Conservation (phyloP, 2,797 vertebrate genomes). For the Falco biarmicus region DNA sequence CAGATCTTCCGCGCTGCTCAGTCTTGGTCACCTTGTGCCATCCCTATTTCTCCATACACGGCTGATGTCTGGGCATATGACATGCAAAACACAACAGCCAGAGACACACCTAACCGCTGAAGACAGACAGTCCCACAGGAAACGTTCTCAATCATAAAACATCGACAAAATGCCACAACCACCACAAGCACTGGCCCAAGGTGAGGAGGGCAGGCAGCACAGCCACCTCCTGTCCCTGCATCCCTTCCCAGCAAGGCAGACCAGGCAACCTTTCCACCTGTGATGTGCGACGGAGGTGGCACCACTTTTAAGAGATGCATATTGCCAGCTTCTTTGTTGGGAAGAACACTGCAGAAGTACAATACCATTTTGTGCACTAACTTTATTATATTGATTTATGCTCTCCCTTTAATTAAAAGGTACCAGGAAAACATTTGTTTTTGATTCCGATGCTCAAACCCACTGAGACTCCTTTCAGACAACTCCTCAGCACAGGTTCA, state of each 20-base stretch:
- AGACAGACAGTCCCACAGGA: background rate
- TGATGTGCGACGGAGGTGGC: rapidly evolving
- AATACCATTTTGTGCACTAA: background rate
- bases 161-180: background rate
- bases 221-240: background rate
- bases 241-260: background rate
- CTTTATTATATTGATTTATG: conserved; percentile 41
- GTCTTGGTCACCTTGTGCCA: background rate
- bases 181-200: rapidly evolving
- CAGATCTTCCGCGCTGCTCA: rapidly evolving
- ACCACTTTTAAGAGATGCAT: background rate
- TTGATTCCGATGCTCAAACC: conserved; percentile 1
- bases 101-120: background rate
- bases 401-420: conserved; percentile 61
- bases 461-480: background rate
- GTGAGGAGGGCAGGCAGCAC: background rate
- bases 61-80: background rate
- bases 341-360: background rate
- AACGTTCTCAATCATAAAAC: background rate
- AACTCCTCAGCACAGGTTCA: background rate
- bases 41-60: rapidly evolving
- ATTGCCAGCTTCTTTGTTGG: background rate
- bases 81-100: background rate
- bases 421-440: conserved; percentile 51
- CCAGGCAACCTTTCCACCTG: background rate